phyloP scores from a whole-genome alignment of 2,797 vertebrate species.

The Typhlichthys eigenmanni region DNA sequence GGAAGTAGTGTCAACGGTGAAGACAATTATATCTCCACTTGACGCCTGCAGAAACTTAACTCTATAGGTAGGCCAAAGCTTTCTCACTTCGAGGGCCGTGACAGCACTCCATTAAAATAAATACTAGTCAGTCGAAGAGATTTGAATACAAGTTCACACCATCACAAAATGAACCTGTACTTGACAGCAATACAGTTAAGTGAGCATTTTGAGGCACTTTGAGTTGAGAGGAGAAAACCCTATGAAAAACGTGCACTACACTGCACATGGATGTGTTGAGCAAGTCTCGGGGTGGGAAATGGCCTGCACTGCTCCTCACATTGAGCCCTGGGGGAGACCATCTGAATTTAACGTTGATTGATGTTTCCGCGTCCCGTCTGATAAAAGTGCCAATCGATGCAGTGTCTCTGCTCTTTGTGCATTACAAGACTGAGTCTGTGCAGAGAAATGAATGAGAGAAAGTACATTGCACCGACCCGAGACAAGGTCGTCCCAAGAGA shows the following conservation, averaged over 20 bases:
- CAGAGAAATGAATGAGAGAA: too few relatives aligned
- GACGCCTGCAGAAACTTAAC: neutral
- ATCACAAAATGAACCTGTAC: too few relatives aligned
- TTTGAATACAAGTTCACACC: too few relatives aligned
- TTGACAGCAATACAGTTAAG: too few relatives aligned
- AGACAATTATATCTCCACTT: neutral
- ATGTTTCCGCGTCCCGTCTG: constrained; percentile 15
- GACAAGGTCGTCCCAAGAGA: neutral
- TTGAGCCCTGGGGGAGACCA: neutral
- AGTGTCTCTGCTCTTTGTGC: too few relatives aligned
- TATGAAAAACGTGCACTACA: neutral
- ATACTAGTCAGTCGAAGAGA: too few relatives aligned
- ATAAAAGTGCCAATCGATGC: neutral
- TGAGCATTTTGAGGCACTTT: too few relatives aligned
- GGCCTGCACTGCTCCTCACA: neutral
- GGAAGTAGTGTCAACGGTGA: neutral
- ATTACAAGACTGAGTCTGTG: too few relatives aligned
- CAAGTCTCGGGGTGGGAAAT: too few relatives aligned
- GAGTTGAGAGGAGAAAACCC: neutral
- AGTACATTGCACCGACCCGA: too few relatives aligned
- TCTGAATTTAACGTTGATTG: constrained; percentile 3
- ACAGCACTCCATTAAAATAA: neutral
- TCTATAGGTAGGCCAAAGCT: neutral
- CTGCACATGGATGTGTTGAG: neutral
- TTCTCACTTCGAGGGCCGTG: neutral